These are phyloP conservation scores for Aricia agestis DNA, from an alignment of 1,140 invertebrate species.

Conservation along the genomic window DNA sequence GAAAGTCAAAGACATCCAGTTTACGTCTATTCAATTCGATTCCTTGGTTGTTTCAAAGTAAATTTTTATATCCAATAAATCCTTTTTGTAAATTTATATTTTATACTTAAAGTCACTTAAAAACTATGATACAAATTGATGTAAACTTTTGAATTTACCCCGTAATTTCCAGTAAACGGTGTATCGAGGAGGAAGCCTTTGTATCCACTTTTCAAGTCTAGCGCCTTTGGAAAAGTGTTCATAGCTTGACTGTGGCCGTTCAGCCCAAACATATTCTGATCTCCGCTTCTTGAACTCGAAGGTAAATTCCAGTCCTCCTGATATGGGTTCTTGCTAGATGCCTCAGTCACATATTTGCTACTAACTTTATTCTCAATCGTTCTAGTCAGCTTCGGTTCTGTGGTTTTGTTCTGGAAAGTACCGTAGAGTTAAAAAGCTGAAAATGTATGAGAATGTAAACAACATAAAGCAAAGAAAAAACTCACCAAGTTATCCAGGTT, in stretches of 20 bases:
- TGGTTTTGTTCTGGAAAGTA: not conserved
- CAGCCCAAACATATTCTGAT: not conserved
- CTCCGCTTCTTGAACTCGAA: not conserved
- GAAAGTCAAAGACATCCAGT: too few relatives aligned
- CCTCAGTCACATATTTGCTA: not conserved
- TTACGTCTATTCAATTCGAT: too few relatives aligned
- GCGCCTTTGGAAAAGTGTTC: not conserved
- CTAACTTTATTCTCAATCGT: constrained; percentile 5
- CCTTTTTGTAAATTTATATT: too few relatives aligned
- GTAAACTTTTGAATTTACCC: not conserved
- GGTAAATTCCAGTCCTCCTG: not conserved
- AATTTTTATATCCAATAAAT: too few relatives aligned
- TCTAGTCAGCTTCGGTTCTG: not conserved
- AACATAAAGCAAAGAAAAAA: not conserved
- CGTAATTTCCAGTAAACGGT: not conserved
- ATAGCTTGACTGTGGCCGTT: not conserved
- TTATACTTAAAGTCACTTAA: not conserved
- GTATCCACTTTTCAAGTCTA: not conserved
- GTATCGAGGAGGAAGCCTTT: not conserved
- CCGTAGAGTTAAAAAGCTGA: not conserved
- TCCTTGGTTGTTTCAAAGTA: too few relatives aligned
- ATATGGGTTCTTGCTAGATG: not conserved
- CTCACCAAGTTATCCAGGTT: constrained; percentile 50
- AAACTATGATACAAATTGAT: not conserved
- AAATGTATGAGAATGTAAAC: not conserved